Conservation (phyloP, 2,888 invertebrate species). For the Orthosia incerta region DNA sequence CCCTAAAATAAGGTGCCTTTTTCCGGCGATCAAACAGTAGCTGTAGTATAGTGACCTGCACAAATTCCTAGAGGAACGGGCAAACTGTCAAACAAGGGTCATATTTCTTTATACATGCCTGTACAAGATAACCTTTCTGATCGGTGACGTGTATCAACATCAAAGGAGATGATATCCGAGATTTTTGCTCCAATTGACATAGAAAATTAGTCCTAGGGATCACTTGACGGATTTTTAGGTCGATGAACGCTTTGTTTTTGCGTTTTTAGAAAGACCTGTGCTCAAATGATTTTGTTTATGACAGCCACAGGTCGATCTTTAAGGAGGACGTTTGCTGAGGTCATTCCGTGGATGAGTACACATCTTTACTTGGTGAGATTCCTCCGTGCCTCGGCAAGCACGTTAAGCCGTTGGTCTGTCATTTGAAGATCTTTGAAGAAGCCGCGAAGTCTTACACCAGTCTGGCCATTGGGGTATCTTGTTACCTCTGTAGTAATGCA, state of each 20-base stretch:
- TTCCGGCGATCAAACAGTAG: neutral
- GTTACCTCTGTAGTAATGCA: too few species aligned
- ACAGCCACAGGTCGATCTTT: too few species aligned
- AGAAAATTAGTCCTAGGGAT: constrained; percentile 36
- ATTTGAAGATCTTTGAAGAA: too few species aligned
- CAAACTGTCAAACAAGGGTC: neutral
- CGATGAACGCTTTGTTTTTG: constrained; percentile 22
- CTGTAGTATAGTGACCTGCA: neutral
- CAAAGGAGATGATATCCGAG: constrained; percentile 43
- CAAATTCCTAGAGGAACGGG: neutral
- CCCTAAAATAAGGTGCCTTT: too few species aligned
- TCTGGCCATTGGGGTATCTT: too few species aligned
- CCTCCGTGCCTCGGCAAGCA: too few species aligned
- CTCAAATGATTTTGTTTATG: too few species aligned
- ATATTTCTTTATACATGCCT: constrained; percentile 18
- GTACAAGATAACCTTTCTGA: constrained; percentile 40
- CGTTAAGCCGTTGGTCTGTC: too few species aligned
- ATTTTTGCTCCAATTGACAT: constrained; percentile 35
- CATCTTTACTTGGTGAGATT: too few species aligned
- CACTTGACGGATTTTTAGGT: constrained; percentile 39
- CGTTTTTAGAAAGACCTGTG: neutral
- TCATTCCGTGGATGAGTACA: too few species aligned
- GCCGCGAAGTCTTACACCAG: too few species aligned
- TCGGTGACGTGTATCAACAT: constrained; percentile 34
- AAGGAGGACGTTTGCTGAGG: too few species aligned